Evolutionary conservation across 1,140 invertebrate genomes (phyloP).

Genomic region (Leptestheria dahalacensis): DNA sequence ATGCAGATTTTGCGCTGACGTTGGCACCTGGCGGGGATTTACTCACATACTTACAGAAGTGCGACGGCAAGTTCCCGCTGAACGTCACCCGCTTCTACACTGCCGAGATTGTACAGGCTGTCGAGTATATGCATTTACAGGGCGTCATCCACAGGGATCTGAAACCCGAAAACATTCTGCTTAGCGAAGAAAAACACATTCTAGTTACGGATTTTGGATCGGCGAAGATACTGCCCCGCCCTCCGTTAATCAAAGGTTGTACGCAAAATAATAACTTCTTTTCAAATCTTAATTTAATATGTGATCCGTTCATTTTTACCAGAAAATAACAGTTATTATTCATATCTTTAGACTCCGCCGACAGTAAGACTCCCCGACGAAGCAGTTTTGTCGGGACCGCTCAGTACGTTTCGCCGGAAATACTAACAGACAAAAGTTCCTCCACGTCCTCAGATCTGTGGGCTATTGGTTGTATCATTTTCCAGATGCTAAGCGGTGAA

Average conservation of each 20-base stretch:
- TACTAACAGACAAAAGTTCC: conserved; percentile 65
- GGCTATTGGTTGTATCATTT: conserved; percentile 94
- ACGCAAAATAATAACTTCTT: too few relatives aligned
- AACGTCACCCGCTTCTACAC: conserved; percentile 83
- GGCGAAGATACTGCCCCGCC: conserved; percentile 30
- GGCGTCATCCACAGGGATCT: conserved; percentile 83
- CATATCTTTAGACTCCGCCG: not conserved
- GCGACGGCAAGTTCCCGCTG: conserved; percentile 67
- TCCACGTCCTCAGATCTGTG: conserved; percentile 83
- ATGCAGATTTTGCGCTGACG: conserved; percentile 77
- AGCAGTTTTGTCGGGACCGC: conserved; percentile 98
- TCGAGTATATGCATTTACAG: conserved; percentile 80
- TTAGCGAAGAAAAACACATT: conserved; percentile 91
- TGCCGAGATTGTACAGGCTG: conserved; percentile 76
- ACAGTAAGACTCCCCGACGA: conserved; percentile 29
- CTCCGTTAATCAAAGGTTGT: not conserved
- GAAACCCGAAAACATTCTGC: conserved; percentile 76
- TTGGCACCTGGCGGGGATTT: conserved; percentile 92
- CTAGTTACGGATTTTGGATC: conserved; percentile 96
- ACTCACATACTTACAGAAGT: conserved; percentile 75
- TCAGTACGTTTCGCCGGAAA: conserved; percentile 94
- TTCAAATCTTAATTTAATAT: too few relatives aligned
- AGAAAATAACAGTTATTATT: too few relatives aligned
- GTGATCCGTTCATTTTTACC: not conserved
- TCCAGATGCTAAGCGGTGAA: conserved; percentile 86